Evolutionary conservation across 2,888 invertebrate genomes (phyloP).

Genomic region (Metacarcinus magister): DNA sequence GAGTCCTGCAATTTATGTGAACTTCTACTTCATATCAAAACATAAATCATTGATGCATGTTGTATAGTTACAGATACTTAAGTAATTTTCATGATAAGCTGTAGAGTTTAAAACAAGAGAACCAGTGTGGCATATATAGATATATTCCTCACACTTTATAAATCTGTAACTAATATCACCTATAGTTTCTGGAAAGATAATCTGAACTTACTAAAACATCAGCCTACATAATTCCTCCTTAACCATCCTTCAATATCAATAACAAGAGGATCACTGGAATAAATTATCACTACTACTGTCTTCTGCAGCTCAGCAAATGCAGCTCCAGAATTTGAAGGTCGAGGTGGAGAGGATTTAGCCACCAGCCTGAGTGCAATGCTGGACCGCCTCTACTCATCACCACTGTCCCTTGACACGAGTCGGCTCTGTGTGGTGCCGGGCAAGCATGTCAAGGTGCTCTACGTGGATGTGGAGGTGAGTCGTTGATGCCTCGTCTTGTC

Average conservation of each 20-base stretch:
- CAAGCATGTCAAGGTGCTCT: slow-evolving; percentile 97
- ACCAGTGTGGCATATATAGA: not conserved
- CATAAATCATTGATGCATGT: too few relatives aligned
- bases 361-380: slow-evolving; percentile 92
- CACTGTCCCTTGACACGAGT: slow-evolving; percentile 90
- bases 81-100: too few relatives aligned
- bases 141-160: not conserved
- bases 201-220: not conserved
- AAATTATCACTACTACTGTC: not conserved
- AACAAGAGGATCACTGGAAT: not conserved
- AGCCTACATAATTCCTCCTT: not conserved
- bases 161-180: not conserved
- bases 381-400: slow-evolving; percentile 91
- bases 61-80: too few relatives aligned
- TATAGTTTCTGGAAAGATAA: not conserved
- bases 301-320: slow-evolving; percentile 95
- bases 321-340: slow-evolving; percentile 97
- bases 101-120: too few relatives aligned
- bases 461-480: slow-evolving; percentile 91
- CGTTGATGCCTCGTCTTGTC: not conserved
- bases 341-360: slow-evolving; percentile 96
- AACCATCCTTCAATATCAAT: not conserved
- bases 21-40: too few relatives aligned
- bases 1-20: too few relatives aligned
- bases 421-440: slow-evolving; percentile 93